Evolutionary conservation across 2,888 invertebrate genomes (phyloP).

Genomic region (Nyleta sp.): DNA sequence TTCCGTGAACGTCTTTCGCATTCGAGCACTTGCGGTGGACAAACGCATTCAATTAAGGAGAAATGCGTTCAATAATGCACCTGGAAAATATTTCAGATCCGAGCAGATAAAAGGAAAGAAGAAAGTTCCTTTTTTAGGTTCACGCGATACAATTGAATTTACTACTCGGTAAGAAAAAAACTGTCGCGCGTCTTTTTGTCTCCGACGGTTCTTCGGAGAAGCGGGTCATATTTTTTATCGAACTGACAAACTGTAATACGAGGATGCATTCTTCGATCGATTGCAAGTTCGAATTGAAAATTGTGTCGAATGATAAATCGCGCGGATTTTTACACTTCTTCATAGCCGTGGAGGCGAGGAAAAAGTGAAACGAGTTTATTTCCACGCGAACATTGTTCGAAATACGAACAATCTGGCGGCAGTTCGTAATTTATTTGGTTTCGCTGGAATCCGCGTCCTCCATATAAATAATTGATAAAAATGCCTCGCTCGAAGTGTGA

Average conservation of each 20-base stretch:
- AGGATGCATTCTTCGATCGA: too few relatives aligned
- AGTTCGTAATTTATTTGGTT: too few relatives aligned
- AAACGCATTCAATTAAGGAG: constrained; percentile 44
- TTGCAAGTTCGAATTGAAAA: too few relatives aligned
- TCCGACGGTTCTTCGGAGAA: not conserved
- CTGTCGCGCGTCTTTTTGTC: not conserved
- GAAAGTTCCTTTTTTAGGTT: constrained; percentile 31
- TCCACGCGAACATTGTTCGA: too few relatives aligned
- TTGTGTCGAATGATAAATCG: too few relatives aligned
- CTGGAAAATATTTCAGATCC: constrained; percentile 25
- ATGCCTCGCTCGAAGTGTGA: constrained; percentile 41
- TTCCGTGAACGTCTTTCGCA: constrained; percentile 34
- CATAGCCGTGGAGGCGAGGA: too few relatives aligned
- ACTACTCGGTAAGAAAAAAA: constrained; percentile 30
- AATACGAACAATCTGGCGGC: too few relatives aligned
- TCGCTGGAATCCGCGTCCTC: not conserved
- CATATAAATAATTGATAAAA: constrained; percentile 51
- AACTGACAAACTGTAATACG: too few relatives aligned
- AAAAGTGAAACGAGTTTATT: too few relatives aligned
- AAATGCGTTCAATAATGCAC: constrained; percentile 32
- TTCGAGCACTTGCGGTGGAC: constrained; percentile 18
- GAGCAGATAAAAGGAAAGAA: constrained; percentile 50
- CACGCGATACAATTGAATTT: constrained; percentile 53
- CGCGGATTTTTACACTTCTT: too few relatives aligned
- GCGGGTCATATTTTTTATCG: too few relatives aligned